Conservation (phyloP, 2,797 vertebrate genomes). For the Leptoclinus maculatus region DNA sequence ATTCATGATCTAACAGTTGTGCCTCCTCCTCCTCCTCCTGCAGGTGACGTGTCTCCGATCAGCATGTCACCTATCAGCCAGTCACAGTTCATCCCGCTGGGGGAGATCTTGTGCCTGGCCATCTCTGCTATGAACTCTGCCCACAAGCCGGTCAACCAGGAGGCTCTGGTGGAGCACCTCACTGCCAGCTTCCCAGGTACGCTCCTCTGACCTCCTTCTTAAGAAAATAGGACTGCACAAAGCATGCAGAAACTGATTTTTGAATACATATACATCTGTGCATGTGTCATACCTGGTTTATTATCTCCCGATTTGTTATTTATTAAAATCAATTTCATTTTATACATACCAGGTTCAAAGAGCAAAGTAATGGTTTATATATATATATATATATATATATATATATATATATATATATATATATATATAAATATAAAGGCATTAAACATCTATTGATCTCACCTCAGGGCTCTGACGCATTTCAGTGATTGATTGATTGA, state of each 20-base stretch:
- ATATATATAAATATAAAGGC: background rate
- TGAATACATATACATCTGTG: background rate
- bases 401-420: no score
- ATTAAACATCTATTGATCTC: slow-evolving; percentile 15
- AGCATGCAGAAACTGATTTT: background rate
- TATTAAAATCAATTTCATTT: background rate
- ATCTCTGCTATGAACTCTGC: slow-evolving; percentile 99
- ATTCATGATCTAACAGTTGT: slow-evolving; percentile 78
- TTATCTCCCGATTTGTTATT: slow-evolving; percentile 8
- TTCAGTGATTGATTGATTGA: background rate
- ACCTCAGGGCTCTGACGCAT: background rate
- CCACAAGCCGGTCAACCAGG: slow-evolving; percentile 98
- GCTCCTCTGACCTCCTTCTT: background rate
- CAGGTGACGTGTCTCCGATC: slow-evolving; percentile 99
- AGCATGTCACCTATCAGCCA: slow-evolving; percentile 99
- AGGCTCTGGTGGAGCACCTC: slow-evolving; percentile 98
- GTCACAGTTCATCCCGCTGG: slow-evolving; percentile 99
- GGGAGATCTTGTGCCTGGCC: slow-evolving; percentile 99
- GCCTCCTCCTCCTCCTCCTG: slow-evolving; percentile 50
- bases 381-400: no score
- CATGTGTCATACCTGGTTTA: background rate
- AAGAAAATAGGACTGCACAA: background rate
- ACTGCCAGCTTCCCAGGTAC: slow-evolving; percentile 99
- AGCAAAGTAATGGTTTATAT: background rate
- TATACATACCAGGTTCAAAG: slow-evolving; percentile 1